Evolutionary conservation across 2,888 invertebrate genomes (phyloP).

Genomic region (Erebia aethiops): DNA sequence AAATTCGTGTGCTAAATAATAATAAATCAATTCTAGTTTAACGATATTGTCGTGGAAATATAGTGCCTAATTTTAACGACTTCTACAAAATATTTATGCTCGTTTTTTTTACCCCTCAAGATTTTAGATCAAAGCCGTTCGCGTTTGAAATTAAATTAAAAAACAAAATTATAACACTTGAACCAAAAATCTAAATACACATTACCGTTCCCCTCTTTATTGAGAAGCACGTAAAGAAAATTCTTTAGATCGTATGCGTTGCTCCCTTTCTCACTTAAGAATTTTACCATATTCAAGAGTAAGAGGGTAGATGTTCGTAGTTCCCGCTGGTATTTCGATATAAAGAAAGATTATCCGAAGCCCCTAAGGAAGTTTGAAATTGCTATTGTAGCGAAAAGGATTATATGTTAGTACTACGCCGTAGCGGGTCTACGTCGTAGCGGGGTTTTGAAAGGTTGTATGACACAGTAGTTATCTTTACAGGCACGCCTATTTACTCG

Average conservation of each 20-base stretch:
- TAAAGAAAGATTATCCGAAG: constrained; percentile 84
- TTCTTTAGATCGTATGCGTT: constrained; percentile 60
- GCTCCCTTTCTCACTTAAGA: constrained; percentile 50
- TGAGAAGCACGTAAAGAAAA: constrained; percentile 74
- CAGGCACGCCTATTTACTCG: constrained; percentile 26
- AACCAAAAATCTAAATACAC: constrained; percentile 81
- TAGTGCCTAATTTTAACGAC: background rate
- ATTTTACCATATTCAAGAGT: constrained; percentile 47
- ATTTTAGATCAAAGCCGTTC: constrained; percentile 65
- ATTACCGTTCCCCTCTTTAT: constrained; percentile 80
- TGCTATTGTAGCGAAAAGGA: constrained; percentile 84
- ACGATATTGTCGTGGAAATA: background rate
- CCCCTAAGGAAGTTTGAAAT: constrained; percentile 84
- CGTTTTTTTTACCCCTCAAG: constrained; percentile 51
- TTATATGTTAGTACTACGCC: constrained; percentile 83
- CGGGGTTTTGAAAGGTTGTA: constrained; percentile 62
- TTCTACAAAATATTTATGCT: constrained; percentile 43
- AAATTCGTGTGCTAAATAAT: background rate
- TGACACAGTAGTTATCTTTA: constrained; percentile 53
- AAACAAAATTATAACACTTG: constrained; percentile 81
- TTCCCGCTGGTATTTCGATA: constrained; percentile 76
- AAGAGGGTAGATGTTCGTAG: constrained; percentile 56
- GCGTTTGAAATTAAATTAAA: constrained; percentile 81
- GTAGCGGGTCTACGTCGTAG: constrained; percentile 70
- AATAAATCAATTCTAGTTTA: background rate